phyloP scores from a whole-genome alignment of 2,113 vertebrate genomes.

The Hucho hucho region DNA sequence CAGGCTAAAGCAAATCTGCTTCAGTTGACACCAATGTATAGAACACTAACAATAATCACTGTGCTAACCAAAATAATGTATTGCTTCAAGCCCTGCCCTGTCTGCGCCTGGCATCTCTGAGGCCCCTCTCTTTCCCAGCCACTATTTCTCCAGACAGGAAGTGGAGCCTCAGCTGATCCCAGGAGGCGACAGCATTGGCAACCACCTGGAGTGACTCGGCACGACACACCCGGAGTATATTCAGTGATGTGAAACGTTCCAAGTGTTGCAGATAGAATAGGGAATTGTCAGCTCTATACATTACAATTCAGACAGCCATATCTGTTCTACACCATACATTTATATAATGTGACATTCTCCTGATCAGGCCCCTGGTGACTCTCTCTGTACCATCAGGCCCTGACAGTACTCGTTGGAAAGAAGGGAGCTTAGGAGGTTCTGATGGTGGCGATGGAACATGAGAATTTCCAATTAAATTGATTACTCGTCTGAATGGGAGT shows the following conservation, averaged over 20 bases:
- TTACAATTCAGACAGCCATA: no score
- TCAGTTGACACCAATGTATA: not conserved
- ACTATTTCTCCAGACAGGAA: not conserved
- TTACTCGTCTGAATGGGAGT: not conserved
- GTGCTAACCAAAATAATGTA: not conserved
- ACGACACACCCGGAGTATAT: not conserved
- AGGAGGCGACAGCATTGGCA: constrained; percentile 50
- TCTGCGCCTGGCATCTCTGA: not conserved
- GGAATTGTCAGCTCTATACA: no score
- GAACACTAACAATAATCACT: not conserved
- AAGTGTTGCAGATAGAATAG: no score
- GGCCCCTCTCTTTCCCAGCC: not conserved
- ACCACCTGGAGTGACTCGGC: constrained; percentile 44
- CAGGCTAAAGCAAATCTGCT: constrained; percentile 36
- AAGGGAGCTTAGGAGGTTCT: not conserved
- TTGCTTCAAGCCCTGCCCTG: not conserved
- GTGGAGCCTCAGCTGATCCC: not conserved
- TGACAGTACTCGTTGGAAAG: not conserved
- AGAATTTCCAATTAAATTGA: not conserved
- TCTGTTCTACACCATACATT: no score
- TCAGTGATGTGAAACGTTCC: no score
- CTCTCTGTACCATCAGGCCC: not conserved
- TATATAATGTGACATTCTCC: no score
- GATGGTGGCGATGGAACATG: not conserved
- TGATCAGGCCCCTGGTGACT: not conserved